Evolutionary conservation across 2,888 invertebrate genomes (phyloP).

Genomic region (Alviniconcha strummeri): DNA sequence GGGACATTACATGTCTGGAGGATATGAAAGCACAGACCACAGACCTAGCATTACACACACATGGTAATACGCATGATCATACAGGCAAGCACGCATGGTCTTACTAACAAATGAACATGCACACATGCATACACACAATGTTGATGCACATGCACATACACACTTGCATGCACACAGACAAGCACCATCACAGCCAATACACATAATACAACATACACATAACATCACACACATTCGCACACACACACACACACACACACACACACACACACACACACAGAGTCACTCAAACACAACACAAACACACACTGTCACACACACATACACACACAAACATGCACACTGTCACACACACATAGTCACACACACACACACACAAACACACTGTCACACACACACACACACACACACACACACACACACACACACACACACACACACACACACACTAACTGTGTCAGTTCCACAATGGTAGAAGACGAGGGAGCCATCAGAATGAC

Average conservation of each 20-base stretch:
- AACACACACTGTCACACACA: not conserved
- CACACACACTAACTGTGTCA: conserved; percentile 36
- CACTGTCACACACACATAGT: not conserved
- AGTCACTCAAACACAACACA: not conserved
- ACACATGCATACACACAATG: not conserved
- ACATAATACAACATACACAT: too few relatives aligned
- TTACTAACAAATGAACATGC: too few relatives aligned
- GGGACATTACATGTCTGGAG: conserved; percentile 42
- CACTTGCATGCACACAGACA: too few relatives aligned
- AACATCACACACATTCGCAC: too few relatives aligned
- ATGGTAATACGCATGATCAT: not conserved
- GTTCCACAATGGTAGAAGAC: conserved; percentile 42
- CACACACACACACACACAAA: too few relatives aligned
- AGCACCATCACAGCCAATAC: not conserved
- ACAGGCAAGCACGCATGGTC: not conserved
- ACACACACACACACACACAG: not conserved
- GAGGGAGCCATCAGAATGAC: conserved; percentile 47
- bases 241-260: not conserved
- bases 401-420: too few relatives aligned
- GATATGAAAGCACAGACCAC: not conserved
- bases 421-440: too few relatives aligned
- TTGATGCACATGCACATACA: too few relatives aligned
- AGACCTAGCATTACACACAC: not conserved
- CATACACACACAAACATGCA: not conserved
- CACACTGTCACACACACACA: too few relatives aligned